phyloP scores from a whole-genome alignment of 1,140 invertebrate genomes.

The Heliconius melpomene region DNA sequence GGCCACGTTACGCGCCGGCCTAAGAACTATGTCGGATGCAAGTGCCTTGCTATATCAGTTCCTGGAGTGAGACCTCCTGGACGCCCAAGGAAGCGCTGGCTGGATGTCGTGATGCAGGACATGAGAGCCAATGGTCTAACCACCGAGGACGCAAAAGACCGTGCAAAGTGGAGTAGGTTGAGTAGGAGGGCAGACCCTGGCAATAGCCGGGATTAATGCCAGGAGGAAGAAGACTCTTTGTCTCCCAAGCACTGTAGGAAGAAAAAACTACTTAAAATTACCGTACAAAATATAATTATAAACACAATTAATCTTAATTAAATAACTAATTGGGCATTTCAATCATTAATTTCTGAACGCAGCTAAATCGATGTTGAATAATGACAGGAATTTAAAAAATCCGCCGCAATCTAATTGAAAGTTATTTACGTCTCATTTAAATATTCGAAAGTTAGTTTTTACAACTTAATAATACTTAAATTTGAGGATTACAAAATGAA shows the following conservation, averaged over 20 bases:
- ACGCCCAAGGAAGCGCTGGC: no score
- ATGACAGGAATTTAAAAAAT: not conserved
- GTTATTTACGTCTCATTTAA: slow-evolving; percentile 4
- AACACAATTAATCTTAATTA: not conserved
- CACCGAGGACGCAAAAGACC: no score
- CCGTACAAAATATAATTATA: not conserved
- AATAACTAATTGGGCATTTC: slow-evolving; percentile 4
- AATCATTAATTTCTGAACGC: not conserved
- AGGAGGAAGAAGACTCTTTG: no score
- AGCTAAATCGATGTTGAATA: not conserved
- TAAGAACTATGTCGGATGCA: no score
- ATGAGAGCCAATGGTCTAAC: no score
- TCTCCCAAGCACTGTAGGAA: not conserved
- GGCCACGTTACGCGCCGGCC: no score
- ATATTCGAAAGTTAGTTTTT: slow-evolving; percentile 8
- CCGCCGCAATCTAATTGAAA: slow-evolving; percentile 1
- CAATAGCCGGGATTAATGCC: no score
- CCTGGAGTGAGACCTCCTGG: no score
- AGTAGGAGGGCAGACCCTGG: no score
- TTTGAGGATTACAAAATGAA: slow-evolving; percentile 5
- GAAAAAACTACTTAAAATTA: not conserved
- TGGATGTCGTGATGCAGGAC: no score
- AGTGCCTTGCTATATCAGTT: no score
- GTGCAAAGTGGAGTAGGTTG: no score
- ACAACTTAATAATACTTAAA: not conserved